Evolutionary conservation across 2,113 vertebrate species (phyloP), one percentile per base, ranked within the genome.

Genomic region (Coregonus clupeaformis): DNA sequence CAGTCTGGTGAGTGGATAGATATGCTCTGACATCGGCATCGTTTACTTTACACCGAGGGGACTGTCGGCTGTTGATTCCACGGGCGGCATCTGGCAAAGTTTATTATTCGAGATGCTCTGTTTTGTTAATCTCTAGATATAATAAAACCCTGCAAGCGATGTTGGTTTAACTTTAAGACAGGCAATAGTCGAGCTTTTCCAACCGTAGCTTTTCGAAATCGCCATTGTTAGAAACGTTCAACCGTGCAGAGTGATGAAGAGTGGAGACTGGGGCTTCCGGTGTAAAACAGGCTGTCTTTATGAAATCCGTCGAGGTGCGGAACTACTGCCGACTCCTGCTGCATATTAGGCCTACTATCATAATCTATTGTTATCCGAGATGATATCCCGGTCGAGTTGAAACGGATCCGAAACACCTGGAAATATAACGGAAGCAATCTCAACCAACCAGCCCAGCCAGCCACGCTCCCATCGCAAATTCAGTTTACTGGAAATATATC

Each of bases 101-200:
- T 18, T 52, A 16, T 16, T 18, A 52, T 52, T 52, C 49, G 16
- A 52, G 14, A 52, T 52, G 14, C 3, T 52, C 12, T 52, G 16
- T 1, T 16, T 18, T 42, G 36, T 42, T 42, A 1, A 42, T 42
- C 2, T 42, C 2, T 42, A 42, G 36, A 42, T 42, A 42, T 11
- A 11, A 42, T 42, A 42, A 42, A 11, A 9, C 7, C 36, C 2
- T 11, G 47, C 16, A 14, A 52, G 16, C 63, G 63, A 71, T 68
- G 74, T 71, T 74, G 73, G 69, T 77, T 84, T 85, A 80, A 80
- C 81, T 85, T 88, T 80, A 87, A 89, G 71, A 73, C 71, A 65
- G 47, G 76, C 80, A 71, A 55, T 59, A 27, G 32, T 42, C 9
- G 36, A 11, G 2, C 2, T 52, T 52, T 1, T 5, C 14, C 14